Conservation (phyloP, 1,140 invertebrate genomes). For the Aphaenogaster ashmeadi region DNA sequence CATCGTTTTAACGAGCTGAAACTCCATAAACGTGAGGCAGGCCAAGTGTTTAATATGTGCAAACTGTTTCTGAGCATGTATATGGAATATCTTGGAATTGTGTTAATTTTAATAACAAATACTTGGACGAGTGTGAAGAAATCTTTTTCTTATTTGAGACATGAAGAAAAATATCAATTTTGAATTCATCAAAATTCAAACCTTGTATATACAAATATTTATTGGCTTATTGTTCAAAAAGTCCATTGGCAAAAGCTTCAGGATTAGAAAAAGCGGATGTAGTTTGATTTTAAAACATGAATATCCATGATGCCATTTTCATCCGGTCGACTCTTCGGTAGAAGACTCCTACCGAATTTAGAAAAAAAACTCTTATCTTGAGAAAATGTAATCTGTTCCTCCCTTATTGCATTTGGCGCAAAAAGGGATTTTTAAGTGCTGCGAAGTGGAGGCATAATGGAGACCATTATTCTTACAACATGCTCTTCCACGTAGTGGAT, state of each 20-base stretch:
- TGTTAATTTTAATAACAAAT: not conserved
- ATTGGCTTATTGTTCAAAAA: not conserved
- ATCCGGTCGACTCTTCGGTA: slow-evolving; percentile 44
- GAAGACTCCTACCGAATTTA: slow-evolving; percentile 63
- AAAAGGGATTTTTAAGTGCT: slow-evolving; percentile 62
- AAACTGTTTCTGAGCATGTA: not conserved
- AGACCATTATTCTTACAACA: slow-evolving; percentile 40
- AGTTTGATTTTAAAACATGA: slow-evolving; percentile 72
- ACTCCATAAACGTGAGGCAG: not conserved
- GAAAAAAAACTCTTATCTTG: slow-evolving; percentile 64
- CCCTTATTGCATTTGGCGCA: slow-evolving; percentile 59
- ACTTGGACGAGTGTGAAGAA: not conserved
- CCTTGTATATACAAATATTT: not conserved
- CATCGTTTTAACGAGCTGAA: slow-evolving; percentile 7
- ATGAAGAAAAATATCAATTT: not conserved
- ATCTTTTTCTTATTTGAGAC: not conserved
- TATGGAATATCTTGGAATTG: not conserved
- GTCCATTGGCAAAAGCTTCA: slow-evolving; percentile 54
- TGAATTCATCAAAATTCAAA: not conserved
- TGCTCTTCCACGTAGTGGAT: not conserved
- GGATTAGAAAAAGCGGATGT: slow-evolving; percentile 29
- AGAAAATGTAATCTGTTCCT: slow-evolving; percentile 69
- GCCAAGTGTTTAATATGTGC: not conserved
- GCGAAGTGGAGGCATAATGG: slow-evolving; percentile 41
- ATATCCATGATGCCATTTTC: slow-evolving; percentile 41